Evolutionary conservation across 2,113 vertebrate genomes (phyloP), one percentile per base, ranked within the genome.

Genomic region (Bufo bufo): DNA sequence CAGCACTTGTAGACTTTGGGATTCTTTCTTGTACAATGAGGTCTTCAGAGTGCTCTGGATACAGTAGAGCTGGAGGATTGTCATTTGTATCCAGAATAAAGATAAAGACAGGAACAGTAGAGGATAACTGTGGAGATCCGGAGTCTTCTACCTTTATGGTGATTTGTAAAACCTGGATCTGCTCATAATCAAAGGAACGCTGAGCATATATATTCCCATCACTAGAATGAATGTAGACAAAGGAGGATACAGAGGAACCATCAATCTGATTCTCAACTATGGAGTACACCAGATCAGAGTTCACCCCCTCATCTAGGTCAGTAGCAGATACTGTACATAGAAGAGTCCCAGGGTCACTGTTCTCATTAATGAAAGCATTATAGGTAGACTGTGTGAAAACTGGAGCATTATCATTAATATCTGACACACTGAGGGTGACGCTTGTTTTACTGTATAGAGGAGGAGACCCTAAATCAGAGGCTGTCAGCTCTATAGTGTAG

Each of bases 401-500:
- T 4, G 81, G 81, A 43, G 61, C 81, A 77, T 85, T 85, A 92
- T 96, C 94, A 0, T 71, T 71, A 71, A 71, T 71, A 71, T 71
- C 66, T 43, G 66, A 71, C n/a, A 71, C 66, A 2, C 66, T 33
- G 66, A 71, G 66, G 23, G 66, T 71, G 23, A 71, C n/a, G 23
- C 66, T 71, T 11, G 66, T 71, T 43, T 13, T 71, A 71, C 66
- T 43, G 23, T 71, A 71, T 14, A 71, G 23, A 11, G 66, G 66
- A 13, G 66, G 66, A 71, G 66, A 71, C 66, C 66, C 66, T 43
- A 71, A 71, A 71, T 71, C 66, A 71, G n/a, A 33, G 66, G 66
- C 66, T 71, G 66, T 71, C 66, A 71, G 66, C 66, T 71, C 66
- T 71, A 71, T 71, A 33, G 66, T 71, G 66, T 71, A 71, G 43